Percentiles rank a stretch among this genome's conserved stretches.
Evolutionary conservation across 1,140 invertebrate species (phyloP).

Genomic region (Octopus bimaculoides): DNA sequence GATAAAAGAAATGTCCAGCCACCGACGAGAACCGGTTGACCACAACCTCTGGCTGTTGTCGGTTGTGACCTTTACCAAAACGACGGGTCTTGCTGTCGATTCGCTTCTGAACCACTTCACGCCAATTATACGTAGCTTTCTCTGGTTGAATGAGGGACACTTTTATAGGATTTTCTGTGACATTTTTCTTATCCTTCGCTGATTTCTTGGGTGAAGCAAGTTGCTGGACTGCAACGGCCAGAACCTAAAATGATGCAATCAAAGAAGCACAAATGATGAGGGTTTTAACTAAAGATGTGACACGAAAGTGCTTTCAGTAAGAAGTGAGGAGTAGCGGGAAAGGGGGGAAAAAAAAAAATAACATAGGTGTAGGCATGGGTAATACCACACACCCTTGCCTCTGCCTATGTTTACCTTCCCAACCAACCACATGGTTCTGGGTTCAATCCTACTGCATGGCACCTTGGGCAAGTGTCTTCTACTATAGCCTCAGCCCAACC

Average conservation of each 20-base stretch:
- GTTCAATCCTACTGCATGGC: too few species aligned
- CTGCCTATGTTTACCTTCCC: too few species aligned
- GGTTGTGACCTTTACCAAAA: slow-evolving; percentile 41
- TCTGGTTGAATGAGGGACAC: slow-evolving; percentile 6
- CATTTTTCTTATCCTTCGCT: slow-evolving; percentile 9
- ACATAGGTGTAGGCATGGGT: too few species aligned
- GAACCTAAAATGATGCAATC: slow-evolving; percentile 50
- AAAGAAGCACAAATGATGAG: background rate
- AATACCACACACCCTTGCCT: too few species aligned
- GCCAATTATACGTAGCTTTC: slow-evolving; percentile 38
- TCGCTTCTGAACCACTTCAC: slow-evolving; percentile 46
- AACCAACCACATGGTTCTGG: too few species aligned
- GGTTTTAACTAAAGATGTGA: too few species aligned
- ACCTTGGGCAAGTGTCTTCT: too few species aligned
- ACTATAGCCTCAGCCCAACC: too few species aligned
- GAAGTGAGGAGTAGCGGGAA: too few species aligned
- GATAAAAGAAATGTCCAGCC: slow-evolving; percentile 81
- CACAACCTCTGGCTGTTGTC: slow-evolving; percentile 22
- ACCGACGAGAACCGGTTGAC: slow-evolving; percentile 73
- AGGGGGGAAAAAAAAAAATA: too few species aligned
- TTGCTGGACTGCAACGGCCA: slow-evolving; percentile 68
- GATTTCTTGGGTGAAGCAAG: slow-evolving; percentile 61
- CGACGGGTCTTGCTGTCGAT: slow-evolving; percentile 53
- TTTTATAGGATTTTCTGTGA: background rate
- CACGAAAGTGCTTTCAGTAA: too few species aligned